Percentiles rank a stretch among this genome's conserved stretches.
Conservation (phyloP, 1,140 invertebrate species). For the Penaeus japonicus region DNA sequence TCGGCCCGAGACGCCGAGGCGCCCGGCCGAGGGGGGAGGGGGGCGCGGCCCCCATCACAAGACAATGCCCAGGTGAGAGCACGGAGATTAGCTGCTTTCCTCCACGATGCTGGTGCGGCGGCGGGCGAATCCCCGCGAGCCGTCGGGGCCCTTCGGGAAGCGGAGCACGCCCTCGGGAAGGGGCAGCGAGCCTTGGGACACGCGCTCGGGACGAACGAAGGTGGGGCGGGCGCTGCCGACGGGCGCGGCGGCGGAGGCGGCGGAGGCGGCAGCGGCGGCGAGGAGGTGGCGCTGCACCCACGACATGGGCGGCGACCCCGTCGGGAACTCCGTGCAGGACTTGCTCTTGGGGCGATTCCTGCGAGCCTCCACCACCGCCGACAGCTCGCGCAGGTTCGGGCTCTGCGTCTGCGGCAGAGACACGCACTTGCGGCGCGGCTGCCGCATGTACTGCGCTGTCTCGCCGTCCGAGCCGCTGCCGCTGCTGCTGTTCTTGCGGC, state of each 20-base stretch:
- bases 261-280: conserved; percentile 62
- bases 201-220: conserved; percentile 62
- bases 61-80: not conserved
- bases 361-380: conserved; percentile 48
- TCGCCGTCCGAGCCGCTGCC: conserved; percentile 18
- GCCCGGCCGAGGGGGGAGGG: not conserved
- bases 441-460: not conserved
- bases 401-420: conserved; percentile 53
- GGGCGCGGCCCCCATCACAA: not conserved
- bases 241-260: conserved; percentile 62
- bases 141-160: conserved; percentile 83
- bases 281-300: conserved; percentile 68
- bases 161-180: conserved; percentile 74
- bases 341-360: conserved; percentile 57
- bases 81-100: not conserved
- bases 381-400: conserved; percentile 52
- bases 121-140: conserved; percentile 76
- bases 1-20: not conserved
- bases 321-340: conserved; percentile 55
- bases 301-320: conserved; percentile 62
- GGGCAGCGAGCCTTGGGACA: conserved; percentile 51
- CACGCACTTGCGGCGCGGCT: conserved; percentile 53
- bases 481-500: conserved; percentile 50
- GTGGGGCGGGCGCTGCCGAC: conserved; percentile 36
- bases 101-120: conserved; percentile 3